Conservation (phyloP, 2,888 invertebrate species). For the Yponomeuta evonymella region DNA sequence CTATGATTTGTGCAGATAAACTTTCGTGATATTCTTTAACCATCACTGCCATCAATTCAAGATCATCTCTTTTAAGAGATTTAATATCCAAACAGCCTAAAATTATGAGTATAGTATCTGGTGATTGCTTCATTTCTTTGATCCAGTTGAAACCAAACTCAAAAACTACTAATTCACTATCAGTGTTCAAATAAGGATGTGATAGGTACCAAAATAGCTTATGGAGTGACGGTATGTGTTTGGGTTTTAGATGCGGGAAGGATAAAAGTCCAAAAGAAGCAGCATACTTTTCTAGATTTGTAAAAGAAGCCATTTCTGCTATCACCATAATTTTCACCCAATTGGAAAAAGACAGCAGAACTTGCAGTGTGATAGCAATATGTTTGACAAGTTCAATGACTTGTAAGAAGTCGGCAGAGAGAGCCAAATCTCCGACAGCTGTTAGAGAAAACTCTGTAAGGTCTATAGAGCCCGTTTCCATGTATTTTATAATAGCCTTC, state of each 20-base stretch:
- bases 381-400: constrained; percentile 57
- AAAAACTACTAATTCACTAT: constrained; percentile 51
- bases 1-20: constrained; percentile 44
- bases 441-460: constrained; percentile 42
- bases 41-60: constrained; percentile 38
- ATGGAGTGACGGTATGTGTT: constrained; percentile 42
- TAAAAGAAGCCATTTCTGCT: constrained; percentile 46
- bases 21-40: constrained; percentile 40
- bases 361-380: constrained; percentile 50
- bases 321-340: constrained; percentile 53
- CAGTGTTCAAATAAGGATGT: constrained; percentile 49
- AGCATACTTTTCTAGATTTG: constrained; percentile 40
- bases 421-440: constrained; percentile 44
- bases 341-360: constrained; percentile 39
- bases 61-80: constrained; percentile 35
- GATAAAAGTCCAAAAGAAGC: constrained; percentile 48
- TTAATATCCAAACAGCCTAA: constrained; percentile 53
- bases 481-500: constrained; percentile 51
- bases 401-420: constrained; percentile 59
- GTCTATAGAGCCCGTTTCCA: constrained; percentile 53
- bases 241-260: constrained; percentile 49
- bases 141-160: constrained; percentile 61
- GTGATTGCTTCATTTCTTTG: constrained; percentile 35
- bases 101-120: constrained; percentile 49
- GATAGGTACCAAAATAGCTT: constrained; percentile 62